Evolutionary conservation across 1,140 invertebrate species (phyloP), one percentile per base, ranked within the genome.

Genomic region (Agrilus planipennis): DNA sequence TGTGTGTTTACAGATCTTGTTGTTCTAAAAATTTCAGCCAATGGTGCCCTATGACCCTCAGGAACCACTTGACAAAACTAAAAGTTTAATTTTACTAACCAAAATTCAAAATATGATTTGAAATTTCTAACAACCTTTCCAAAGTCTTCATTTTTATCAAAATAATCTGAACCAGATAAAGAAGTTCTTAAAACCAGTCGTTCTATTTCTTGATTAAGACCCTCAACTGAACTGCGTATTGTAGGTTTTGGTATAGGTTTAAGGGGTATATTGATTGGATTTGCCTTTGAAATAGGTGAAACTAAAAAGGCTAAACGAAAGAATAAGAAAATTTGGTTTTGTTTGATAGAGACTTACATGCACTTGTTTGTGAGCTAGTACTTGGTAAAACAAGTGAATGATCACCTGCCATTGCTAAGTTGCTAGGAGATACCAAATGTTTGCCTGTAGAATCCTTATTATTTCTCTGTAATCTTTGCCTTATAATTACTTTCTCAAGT

Each of bases 161-260:
- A 43, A 22, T 23, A 39, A 32, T 41, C 25, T n/a, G 41, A 45
- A 14, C 46, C 47, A n/a, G 32, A 17, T 3, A 23, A 20, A 15
- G 27, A 36, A 9, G 45, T 49, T 25, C 52, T 51, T 31, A 55
- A 23, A 7, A 58, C 56, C 15, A 58, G 46, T 12, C 73, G 70
- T 62, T 87, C 82, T 42, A 87, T 85, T 63, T 87, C 82, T 58
- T 84, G 82, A 64, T 87, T 89, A 2, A 88, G 68, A 23, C 83
- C 84, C 64, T 89, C 84, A 15, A 87, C 82, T 34, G 84, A 88
- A 48, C 77, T 86, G 39, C 84, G 69, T 65, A 86, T 81, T 39
- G 79, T 75, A n/a, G 54, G 43, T 42, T 54, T 56, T 39, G 52
- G 48, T 16, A 55, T 23, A 17, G 55, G 53, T 46, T 54, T 75